Base-by-base conservation (phyloP, 2,113 vertebrate species). In the Chamaea fasciata region DNA sequence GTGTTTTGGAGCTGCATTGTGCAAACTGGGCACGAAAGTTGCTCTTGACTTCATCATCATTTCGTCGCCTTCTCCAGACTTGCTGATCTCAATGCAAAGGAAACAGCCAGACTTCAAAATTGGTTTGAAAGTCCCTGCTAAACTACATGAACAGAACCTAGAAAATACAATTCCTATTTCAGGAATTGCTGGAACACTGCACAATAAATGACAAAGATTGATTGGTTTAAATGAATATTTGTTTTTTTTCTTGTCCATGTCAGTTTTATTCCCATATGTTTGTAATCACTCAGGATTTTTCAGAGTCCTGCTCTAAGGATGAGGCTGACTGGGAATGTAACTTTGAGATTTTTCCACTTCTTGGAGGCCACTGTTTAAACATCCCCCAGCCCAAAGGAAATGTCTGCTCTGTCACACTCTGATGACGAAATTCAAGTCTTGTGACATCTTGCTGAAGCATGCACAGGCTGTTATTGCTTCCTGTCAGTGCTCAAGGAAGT, bases 1-100 rank as follows among this genome's bases (percentile, higher is more conserved):
- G 64, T 19, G 6, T 63, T 93, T 77, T 74, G 71, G 73, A 83
- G 49, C 24, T 30, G 39, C 20, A 10, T 64, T 83, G 85, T 93
- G 83, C 85, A 93, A 95, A 77, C 22, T 56, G 71, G 83, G 82
- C 90, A 86, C 52, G 19, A 74, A 87, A 93, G 15, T 28, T 71
- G 42, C 52, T 64, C 67, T 90, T 93, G 88, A 57, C 79, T 93
- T 84, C 83, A 91, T 95, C 67, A 39, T 67, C 67, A 60, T 96
- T 93, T 95, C 90, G 79, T 90, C 26, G 0, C 80, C 71, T 83
- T 6, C 41, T 59, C 94, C 68, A 83, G 56, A 27, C 44, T 78
- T 49, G 52, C 10, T 71, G 69, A 87, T 81, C 76, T 80, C 62
- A 42, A 53, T 46, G 73, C 83, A 49, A n/a, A 91, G 63, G 78